A percentile compares a stretch with the other conserved stretches of the same genome.
These are phyloP conservation scores for Lingula anatina DNA, from an alignment of 2,888 invertebrate genomes.

Conservation along the genomic window DNA sequence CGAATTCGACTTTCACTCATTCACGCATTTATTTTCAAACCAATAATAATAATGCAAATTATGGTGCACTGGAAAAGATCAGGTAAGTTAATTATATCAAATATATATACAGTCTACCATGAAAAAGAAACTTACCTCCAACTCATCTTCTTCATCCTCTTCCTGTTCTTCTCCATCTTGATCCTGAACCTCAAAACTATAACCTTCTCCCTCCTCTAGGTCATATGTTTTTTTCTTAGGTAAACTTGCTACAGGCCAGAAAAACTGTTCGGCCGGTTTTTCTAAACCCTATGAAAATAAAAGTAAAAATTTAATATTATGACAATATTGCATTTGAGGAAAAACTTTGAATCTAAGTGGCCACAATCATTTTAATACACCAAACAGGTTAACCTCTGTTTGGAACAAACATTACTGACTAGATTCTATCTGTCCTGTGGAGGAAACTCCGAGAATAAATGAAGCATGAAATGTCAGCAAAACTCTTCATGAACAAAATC, in stretches of 20 bases:
- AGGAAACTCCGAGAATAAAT: too few species aligned
- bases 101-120: too few species aligned
- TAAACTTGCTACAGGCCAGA: slow-evolving; percentile 54
- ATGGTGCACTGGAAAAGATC: neutral
- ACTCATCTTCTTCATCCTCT: slow-evolving; percentile 21
- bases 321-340: neutral
- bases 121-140: neutral
- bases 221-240: slow-evolving; percentile 19
- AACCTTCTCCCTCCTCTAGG: slow-evolving; percentile 7
- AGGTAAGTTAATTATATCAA: too few species aligned
- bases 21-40: too few species aligned
- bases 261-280: slow-evolving; percentile 60
- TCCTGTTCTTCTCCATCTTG: slow-evolving; percentile 3
- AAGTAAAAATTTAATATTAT: neutral
- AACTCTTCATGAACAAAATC: too few species aligned
- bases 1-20: too few species aligned
- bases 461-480: too few species aligned
- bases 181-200: neutral
- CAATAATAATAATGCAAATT: too few species aligned
- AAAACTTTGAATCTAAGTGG: neutral
- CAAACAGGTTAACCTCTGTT: neutral
- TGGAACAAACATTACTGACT: neutral
- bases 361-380: neutral
- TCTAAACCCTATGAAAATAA: slow-evolving; percentile 44
- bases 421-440: too few species aligned